Percentiles rank a stretch among this genome's conserved stretches.
These are phyloP conservation scores for Typhlomys cinereus DNA, from an alignment of 2,113 vertebrate species.

Conservation along the genomic window DNA sequence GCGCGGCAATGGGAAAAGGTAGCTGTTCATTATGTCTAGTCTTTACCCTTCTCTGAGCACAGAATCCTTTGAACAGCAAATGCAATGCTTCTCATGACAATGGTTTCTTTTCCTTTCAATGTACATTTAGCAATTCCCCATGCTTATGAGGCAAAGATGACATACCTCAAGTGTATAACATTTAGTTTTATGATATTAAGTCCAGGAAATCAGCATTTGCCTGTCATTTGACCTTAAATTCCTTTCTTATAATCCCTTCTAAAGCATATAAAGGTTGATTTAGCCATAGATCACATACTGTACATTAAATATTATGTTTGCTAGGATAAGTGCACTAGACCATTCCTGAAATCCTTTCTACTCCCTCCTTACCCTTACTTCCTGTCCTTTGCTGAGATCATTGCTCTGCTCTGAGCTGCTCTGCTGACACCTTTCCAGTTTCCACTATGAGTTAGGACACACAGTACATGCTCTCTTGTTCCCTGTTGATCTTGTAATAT, in stretches of 20 bases:
- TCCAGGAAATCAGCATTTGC: neutral
- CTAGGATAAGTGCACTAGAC: neutral
- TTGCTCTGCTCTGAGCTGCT: neutral
- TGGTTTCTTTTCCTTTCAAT: neutral
- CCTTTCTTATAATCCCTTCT: too few relatives aligned
- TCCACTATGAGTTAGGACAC: too few relatives aligned
- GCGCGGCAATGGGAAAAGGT: neutral
- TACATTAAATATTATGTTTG: too few relatives aligned
- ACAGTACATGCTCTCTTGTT: neutral
- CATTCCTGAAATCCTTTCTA: neutral
- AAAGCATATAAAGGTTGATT: too few relatives aligned
- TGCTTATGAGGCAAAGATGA: neutral
- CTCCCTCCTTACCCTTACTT: neutral
- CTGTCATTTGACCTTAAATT: neutral
- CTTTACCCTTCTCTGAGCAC: neutral
- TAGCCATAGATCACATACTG: neutral
- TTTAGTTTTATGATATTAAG: too few relatives aligned
- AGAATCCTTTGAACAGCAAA: neutral
- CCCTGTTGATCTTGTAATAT: too few relatives aligned
- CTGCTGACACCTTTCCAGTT: too few relatives aligned
- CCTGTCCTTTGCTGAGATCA: neutral
- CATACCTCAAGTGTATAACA: neutral
- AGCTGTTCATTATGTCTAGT: neutral
- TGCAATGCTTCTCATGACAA: neutral
- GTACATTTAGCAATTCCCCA: neutral